A percentile compares a stretch with the other conserved stretches of the same genome.
Conservation (phyloP, 2,797 vertebrate species). For the Uromys caudimaculatus region DNA sequence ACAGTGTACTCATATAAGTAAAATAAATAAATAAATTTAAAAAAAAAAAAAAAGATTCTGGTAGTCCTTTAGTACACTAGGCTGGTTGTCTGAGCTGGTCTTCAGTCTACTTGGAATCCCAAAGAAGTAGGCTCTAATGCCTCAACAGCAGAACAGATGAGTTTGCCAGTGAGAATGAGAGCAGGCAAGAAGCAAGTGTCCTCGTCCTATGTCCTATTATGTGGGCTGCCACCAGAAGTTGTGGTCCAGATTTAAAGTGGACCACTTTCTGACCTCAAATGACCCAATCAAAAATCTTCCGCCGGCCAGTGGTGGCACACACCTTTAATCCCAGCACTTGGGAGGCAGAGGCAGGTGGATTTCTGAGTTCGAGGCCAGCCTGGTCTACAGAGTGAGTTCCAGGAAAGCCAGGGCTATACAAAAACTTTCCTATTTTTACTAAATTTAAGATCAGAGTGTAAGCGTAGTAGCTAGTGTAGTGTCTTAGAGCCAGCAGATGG, state of each 20-base stretch:
- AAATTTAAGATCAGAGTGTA: background rate
- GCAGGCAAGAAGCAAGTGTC: background rate
- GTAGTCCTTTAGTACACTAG: background rate
- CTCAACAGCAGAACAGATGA: background rate
- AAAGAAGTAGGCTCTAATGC: background rate
- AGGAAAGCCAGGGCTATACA: background rate
- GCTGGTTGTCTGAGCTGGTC: background rate
- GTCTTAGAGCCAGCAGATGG: conserved; percentile 60
- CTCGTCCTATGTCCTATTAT: background rate
- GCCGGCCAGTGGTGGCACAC: background rate
- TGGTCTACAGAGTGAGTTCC: background rate
- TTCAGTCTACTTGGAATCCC: background rate
- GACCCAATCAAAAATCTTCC: background rate
- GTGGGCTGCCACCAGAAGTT: background rate
- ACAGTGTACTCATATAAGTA: too few species aligned
- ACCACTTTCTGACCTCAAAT: background rate
- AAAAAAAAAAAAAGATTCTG: background rate
- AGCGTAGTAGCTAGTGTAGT: background rate
- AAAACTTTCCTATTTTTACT: background rate
- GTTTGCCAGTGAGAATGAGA: background rate
- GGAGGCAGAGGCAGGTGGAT: background rate
- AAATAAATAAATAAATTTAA: too few species aligned
- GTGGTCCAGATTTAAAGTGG: background rate
- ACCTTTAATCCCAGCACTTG: background rate
- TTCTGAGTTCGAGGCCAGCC: background rate